Evolutionary conservation across 1,140 invertebrate species (phyloP).

Genomic region (Zaprionus davidi): DNA sequence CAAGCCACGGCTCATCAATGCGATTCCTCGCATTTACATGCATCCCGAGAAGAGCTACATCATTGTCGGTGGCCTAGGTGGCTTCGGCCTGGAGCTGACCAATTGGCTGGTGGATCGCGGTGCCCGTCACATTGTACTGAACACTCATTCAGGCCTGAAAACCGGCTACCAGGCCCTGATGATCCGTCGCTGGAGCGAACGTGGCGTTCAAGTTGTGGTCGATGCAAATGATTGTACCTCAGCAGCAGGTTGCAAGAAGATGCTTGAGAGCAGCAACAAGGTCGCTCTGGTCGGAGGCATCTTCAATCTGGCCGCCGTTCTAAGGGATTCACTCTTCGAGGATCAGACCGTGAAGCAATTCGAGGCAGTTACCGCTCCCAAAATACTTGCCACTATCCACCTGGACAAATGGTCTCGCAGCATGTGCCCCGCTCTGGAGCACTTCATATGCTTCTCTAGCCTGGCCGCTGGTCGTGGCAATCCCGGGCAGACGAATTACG

Average conservation of each 20-base stretch:
- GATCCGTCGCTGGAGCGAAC: slow-evolving; percentile 89
- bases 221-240: slow-evolving; percentile 89
- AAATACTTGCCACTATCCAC: slow-evolving; percentile 92
- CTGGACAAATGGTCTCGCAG: slow-evolving; percentile 90
- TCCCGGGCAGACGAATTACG: slow-evolving; percentile 97
- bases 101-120: slow-evolving; percentile 95
- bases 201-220: slow-evolving; percentile 89
- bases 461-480: slow-evolving; percentile 98
- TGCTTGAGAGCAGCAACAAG: slow-evolving; percentile 89
- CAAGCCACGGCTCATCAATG: slow-evolving; percentile 87
- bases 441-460: slow-evolving; percentile 97
- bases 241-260: slow-evolving; percentile 87
- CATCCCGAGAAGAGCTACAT: slow-evolving; percentile 95
- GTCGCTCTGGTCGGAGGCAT: slow-evolving; percentile 95
- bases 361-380: slow-evolving; percentile 90
- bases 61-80: slow-evolving; percentile 95
- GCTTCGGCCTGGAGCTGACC: slow-evolving; percentile 97
- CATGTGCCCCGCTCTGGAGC: slow-evolving; percentile 91
- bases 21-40: slow-evolving; percentile 94
- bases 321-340: slow-evolving; percentile 94
- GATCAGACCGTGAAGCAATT: slow-evolving; percentile 93
- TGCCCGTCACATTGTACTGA: slow-evolving; percentile 92
- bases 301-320: slow-evolving; percentile 96
- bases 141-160: slow-evolving; percentile 93
- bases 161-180: slow-evolving; percentile 94